Conservation (phyloP, 2,113 vertebrate genomes). For the Micronisus gabar region DNA sequence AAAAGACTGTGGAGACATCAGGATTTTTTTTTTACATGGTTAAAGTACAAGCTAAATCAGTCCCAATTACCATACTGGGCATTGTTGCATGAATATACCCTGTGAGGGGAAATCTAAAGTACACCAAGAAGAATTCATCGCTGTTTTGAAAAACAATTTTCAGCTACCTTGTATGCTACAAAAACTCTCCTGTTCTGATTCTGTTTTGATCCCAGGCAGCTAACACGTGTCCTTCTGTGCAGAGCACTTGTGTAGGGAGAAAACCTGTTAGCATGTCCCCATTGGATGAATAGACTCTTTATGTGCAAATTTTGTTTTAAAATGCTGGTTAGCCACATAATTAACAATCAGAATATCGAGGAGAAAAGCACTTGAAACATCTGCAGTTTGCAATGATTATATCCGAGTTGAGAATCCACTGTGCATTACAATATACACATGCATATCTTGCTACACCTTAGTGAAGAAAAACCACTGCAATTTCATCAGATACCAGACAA, state of each 20-base stretch:
- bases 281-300: background rate
- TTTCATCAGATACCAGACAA: background rate
- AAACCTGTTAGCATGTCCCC: background rate
- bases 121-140: background rate
- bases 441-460: background rate
- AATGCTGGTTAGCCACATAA: background rate
- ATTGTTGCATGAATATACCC: background rate
- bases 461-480: background rate
- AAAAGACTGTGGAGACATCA: background rate
- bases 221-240: background rate
- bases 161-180: background rate
- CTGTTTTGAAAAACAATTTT: background rate
- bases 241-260: background rate
- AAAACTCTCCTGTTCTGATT: background rate
- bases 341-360: background rate
- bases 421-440: background rate
- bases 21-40: background rate
- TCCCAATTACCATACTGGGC: background rate
- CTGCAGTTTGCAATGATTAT: background rate
- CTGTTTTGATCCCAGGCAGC: background rate
- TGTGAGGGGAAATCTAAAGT: background rate
- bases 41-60: background rate
- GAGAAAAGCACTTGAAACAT: background rate
- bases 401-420: background rate
- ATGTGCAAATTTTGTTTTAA: background rate